These are phyloP conservation scores for Charadrius vociferus DNA, from an alignment of 2,113 vertebrate species.

Conservation along the genomic window DNA sequence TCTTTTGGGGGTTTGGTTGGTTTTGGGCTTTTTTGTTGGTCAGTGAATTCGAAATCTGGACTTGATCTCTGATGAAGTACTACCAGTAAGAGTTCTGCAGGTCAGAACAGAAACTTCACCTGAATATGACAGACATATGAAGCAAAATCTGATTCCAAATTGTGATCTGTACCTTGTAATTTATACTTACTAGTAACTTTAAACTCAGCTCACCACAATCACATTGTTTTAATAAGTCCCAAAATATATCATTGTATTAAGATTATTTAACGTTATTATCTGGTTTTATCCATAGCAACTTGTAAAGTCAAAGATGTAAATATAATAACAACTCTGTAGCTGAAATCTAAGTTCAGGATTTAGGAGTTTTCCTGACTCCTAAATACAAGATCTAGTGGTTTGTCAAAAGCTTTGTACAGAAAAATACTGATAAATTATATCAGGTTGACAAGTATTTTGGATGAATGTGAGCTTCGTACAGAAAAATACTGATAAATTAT, in stretches of 20 bases:
- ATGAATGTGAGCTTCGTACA: not conserved
- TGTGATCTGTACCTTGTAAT: not conserved
- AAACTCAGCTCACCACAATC: not conserved
- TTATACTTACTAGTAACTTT: not conserved
- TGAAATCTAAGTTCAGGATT: not conserved
- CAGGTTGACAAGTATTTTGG: not conserved
- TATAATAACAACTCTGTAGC: not conserved
- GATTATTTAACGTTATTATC: not conserved
- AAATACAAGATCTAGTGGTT: not conserved
- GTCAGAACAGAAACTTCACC: not conserved
- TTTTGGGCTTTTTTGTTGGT: not conserved
- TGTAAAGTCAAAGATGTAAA: not conserved
- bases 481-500: not conserved
- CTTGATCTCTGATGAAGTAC: not conserved
- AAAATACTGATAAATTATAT: not conserved
- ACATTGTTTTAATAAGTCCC: not conserved
- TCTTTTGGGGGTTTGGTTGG: not conserved
- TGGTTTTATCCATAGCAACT: not conserved
- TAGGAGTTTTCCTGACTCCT: not conserved
- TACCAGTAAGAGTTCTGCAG: not conserved
- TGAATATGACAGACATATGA: not conserved
- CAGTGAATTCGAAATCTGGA: not conserved
- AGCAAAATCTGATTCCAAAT: not conserved
- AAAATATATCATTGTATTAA: not conserved
- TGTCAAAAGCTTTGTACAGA: not conserved